These are phyloP conservation scores for Rhynchophorus ferrugineus DNA, from an alignment of 1,140 invertebrate species.

Conservation along the genomic window DNA sequence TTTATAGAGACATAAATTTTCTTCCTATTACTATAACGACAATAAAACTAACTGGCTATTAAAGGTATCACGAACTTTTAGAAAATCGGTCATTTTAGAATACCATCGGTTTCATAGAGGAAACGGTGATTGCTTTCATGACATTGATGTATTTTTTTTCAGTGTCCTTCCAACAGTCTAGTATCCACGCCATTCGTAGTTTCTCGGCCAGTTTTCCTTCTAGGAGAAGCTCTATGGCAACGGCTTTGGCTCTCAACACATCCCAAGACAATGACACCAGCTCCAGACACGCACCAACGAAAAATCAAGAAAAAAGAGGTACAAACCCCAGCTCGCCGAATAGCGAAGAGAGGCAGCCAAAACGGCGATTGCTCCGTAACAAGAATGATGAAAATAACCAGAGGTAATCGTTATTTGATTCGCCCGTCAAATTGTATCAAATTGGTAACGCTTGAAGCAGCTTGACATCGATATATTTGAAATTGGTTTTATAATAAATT, in stretches of 20 bases:
- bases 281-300: conserved; percentile 5
- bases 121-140: no score
- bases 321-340: conserved; percentile 23
- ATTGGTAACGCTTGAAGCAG: no score
- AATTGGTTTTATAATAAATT: no score
- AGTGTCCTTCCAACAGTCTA: conserved; percentile 41
- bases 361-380: conserved; percentile 29
- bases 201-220: conserved; percentile 40
- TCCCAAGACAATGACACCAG: not conserved
- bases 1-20: conserved; percentile 2
- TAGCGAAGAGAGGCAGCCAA: conserved; percentile 29
- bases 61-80: conserved; percentile 3
- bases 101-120: no score
- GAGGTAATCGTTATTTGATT: conserved; percentile 2
- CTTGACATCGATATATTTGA: no score
- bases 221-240: conserved; percentile 31
- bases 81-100: not conserved
- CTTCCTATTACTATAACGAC: not conserved
- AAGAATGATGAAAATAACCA: conserved; percentile 18
- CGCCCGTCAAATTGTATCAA: not conserved
- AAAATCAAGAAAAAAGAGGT: conserved; percentile 33
- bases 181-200: conserved; percentile 38
- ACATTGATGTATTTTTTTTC: conserved; percentile 23
- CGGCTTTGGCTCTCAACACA: not conserved
- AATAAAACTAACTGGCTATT: conserved; percentile 5